A percentile compares a stretch with the other conserved stretches of the same genome.
phyloP scores from a whole-genome alignment of 2,888 invertebrate species.

The Idaea biselata region DNA sequence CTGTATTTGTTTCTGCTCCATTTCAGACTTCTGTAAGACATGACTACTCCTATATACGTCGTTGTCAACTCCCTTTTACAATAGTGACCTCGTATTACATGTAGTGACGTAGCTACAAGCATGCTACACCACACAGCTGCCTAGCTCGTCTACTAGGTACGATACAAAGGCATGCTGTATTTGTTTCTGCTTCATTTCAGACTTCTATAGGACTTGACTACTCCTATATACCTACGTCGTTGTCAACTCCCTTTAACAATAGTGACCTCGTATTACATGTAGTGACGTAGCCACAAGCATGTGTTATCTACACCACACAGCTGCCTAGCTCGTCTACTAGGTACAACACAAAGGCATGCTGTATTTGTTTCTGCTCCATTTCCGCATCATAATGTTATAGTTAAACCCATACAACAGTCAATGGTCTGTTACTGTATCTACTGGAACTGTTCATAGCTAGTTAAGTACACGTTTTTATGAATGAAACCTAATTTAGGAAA shows the following conservation, averaged over 20 bases:
- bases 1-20: constrained; percentile 52
- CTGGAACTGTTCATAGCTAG: background rate
- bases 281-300: background rate
- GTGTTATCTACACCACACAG: background rate
- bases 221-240: no score
- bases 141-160: background rate
- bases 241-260: no score
- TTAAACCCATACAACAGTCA: background rate
- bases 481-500: no score
- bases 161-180: constrained; percentile 6
- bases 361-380: constrained; percentile 55
- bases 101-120: background rate
- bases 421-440: background rate
- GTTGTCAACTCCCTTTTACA: no score
- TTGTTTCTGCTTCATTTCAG: constrained; percentile 61
- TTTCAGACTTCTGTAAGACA: constrained; percentile 34
- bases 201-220: no score
- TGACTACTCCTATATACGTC: no score
- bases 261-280: background rate
- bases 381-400: constrained; percentile 49
- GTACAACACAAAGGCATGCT: background rate
- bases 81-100: background rate
- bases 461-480: background rate
- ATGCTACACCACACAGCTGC: background rate
- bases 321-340: background rate